Evolutionary conservation across 2,888 invertebrate species (phyloP), one percentile per base, ranked within the genome.

Genomic region (Apamea monoglypha): DNA sequence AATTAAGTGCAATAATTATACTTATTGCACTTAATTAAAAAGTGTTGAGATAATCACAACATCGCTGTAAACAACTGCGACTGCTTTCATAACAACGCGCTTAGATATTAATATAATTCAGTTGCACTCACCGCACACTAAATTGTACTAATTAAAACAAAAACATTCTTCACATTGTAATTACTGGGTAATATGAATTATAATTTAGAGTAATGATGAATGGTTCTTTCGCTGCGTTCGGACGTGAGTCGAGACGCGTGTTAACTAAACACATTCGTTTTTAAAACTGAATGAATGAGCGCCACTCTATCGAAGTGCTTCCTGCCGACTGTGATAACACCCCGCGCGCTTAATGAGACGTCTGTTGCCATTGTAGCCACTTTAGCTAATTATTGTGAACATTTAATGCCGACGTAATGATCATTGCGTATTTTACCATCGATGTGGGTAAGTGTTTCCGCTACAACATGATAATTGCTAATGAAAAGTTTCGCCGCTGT

Each of bases 241-340:
- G 80, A 83, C 84, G 80, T 77, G 73, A 72, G 72, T 71, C 76
- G 81, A 70, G 87, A 91, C 90, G 90, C 94, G 95, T 95, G 95
- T 93, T 92, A 90, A 93, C 94, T 91, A 92, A 91, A 86, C 92
- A 91, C 86, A 89, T 89, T 91, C 90, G 91, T 92, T 92, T 91
- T 94, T 93, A 93, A 94, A 94, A 95, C 94, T 95, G 95, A 95
- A 95, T 95, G 95, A 95, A 94, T 92, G 92, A 89, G 67, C 89
- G 88, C 80, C 88, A 87, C 90, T 92, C 90, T 94, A 94, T 93
- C 94, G 90, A 82, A 87, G 81, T 76, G 91, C 90, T 95, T 95
- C 96, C 96, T 94, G 95, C 89, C 92, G 89, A 84, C 88, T 88
- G 90, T 93, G 95, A 96, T 96, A 96, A 94, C 93, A 92, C 91